Percentiles rank a stretch among this genome's conserved stretches.
phyloP scores from a whole-genome alignment of 2,113 vertebrate species.

The Colius striatus region DNA sequence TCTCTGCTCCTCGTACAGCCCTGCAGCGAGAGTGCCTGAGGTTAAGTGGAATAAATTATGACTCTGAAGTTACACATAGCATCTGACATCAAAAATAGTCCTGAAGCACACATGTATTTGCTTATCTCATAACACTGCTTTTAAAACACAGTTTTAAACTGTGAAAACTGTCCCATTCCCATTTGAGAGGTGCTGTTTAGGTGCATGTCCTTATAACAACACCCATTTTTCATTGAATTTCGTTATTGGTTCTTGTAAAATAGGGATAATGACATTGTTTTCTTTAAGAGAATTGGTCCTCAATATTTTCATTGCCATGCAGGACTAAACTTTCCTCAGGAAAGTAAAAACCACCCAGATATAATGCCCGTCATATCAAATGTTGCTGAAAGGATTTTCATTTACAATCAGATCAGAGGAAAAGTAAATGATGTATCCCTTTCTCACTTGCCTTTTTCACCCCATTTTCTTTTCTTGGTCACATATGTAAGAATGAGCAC shows the following conservation, averaged over 20 bases:
- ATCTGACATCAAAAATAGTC: background rate
- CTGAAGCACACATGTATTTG: background rate
- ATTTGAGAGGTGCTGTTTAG: background rate
- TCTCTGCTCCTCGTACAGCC: background rate
- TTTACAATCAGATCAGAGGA: background rate
- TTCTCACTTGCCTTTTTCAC: background rate
- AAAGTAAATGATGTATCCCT: background rate
- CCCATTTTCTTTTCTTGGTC: background rate
- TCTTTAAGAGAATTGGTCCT: background rate
- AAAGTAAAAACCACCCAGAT: background rate
- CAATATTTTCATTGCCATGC: background rate
- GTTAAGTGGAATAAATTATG: constrained; percentile 50
- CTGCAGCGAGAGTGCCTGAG: background rate
- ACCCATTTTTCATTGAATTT: background rate
- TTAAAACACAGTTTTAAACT: background rate
- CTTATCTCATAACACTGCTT: background rate
- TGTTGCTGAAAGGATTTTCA: background rate
- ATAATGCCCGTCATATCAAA: background rate
- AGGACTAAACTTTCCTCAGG: background rate
- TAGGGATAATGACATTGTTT: background rate
- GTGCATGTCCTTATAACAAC: background rate
- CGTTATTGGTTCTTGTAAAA: background rate
- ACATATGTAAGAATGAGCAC: background rate
- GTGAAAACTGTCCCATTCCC: background rate
- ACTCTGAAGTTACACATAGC: background rate